Evolutionary conservation across 2,113 vertebrate genomes (phyloP), one percentile per base, ranked within the genome.

Genomic region (Pholis gunnellus): DNA sequence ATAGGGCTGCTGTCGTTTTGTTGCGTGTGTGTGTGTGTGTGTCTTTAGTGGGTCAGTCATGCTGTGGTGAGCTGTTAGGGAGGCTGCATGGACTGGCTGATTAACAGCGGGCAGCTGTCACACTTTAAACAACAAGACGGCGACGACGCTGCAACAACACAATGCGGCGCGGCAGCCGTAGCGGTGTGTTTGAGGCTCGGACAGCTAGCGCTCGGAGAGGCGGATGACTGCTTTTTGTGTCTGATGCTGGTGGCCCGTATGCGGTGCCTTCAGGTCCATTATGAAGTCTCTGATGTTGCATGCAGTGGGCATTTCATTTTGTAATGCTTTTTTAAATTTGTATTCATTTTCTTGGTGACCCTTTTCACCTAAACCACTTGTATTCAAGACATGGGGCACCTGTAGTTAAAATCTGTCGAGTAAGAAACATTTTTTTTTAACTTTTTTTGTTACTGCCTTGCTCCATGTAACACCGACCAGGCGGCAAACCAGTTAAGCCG

Each of bases 41-140:
- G 63, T 27, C 25, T 82, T 66, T 90, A 90, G 88, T 93, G 91
- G 91, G 91, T 93, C 91, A 93, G 89, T 91, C 90, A 87, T 91
- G 92, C 91, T 93, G 91, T 81, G 91, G 85, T 76, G 78, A 84
- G 85, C 89, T 90, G 88, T 88, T 88, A 77, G 79, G 61, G 79
- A 89, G 86, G 72, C 86, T 87, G 90, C 75, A 91, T 87, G 90
- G 87, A 80, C 90, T 81, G 25, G 2, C 90, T 78, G 92, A 93
- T 90, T 91, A 92, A 91, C 92, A 88, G 81, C 52, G 82, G 88
- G 88, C 91, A 92, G 90, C 91, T 91, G 91, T 92, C 87, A 85
- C 86, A 86, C 90, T 90, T 85, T 85, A 87, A 86, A 90, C 86
- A 88, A 91, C 89, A 88, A 81, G 80, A 89, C 85, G 82, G 85